Evolutionary conservation across 1,140 invertebrate species (phyloP).

Genomic region (Gryllus bimaculatus): DNA sequence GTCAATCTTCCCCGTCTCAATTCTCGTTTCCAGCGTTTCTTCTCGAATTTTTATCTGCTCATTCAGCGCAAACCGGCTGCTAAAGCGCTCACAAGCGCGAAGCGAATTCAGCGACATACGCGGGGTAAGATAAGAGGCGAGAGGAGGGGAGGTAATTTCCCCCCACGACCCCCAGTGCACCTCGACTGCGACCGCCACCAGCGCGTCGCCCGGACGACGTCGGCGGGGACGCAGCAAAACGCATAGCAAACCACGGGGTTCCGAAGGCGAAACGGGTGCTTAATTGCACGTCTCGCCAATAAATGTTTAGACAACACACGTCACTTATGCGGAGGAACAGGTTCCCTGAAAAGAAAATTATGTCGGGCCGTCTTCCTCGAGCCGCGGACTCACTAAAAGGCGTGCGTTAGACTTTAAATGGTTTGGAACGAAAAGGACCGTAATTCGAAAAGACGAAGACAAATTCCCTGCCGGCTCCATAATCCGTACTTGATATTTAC

Average conservation of each 20-base stretch:
- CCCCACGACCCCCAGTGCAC: neutral
- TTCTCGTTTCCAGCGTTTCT: too few species aligned
- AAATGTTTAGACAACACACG: constrained; percentile 4
- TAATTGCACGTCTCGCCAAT: neutral
- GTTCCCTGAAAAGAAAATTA: neutral
- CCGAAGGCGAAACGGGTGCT: neutral
- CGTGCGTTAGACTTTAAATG: neutral
- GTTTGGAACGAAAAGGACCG: neutral
- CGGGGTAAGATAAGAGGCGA: neutral
- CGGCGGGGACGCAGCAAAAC: neutral
- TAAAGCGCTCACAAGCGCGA: too few species aligned
- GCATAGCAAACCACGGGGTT: neutral
- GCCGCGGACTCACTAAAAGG: neutral
- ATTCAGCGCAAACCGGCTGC: too few species aligned
- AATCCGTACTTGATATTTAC: constrained; percentile 5
- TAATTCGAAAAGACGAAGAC: neutral
- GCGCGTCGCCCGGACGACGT: neutral
- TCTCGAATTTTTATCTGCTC: too few species aligned
- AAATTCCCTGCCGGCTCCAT: neutral
- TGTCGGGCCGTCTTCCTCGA: neutral
- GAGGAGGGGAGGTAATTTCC: neutral
- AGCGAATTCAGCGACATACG: too few species aligned
- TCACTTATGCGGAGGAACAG: neutral
- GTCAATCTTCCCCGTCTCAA: too few species aligned
- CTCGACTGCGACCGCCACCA: neutral